phyloP scores from a whole-genome alignment of 1,140 invertebrate genomes.

The Zaprionus lachaisei region DNA sequence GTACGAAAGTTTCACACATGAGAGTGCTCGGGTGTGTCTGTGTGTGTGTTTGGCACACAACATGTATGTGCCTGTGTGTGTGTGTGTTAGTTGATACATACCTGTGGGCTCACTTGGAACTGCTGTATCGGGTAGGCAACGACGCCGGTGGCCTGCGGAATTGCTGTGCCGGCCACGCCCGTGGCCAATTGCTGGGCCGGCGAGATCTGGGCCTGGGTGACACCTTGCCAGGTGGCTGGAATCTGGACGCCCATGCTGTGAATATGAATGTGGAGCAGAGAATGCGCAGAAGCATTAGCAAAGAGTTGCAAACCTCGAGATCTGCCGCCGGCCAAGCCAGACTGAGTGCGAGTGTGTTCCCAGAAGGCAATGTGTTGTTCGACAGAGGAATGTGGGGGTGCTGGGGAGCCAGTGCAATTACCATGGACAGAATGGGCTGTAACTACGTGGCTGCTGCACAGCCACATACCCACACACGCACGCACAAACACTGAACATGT shows the following conservation, averaged over 20 bases:
- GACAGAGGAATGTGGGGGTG: not conserved
- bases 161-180: slow-evolving; percentile 85
- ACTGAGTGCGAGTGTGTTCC: slow-evolving; percentile 13
- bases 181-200: slow-evolving; percentile 86
- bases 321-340: not conserved
- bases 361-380: not conserved
- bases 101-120: slow-evolving; percentile 89
- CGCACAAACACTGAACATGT: not conserved
- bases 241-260: slow-evolving; percentile 91
- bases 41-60: slow-evolving; percentile 5
- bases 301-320: slow-evolving; percentile 31
- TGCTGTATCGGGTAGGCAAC: slow-evolving; percentile 94
- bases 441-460: slow-evolving; percentile 2
- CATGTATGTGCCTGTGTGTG: slow-evolving; percentile 9
- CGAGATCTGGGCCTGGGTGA: slow-evolving; percentile 86
- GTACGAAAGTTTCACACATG: slow-evolving; percentile 36
- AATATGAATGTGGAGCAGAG: slow-evolving; percentile 45
- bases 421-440: slow-evolving; percentile 14
- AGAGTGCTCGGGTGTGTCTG: slow-evolving; percentile 24
- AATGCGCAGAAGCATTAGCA: slow-evolving; percentile 36
- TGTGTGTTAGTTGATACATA: slow-evolving; percentile 54
- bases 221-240: slow-evolving; percentile 88
- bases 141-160: slow-evolving; percentile 88
- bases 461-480: not conserved
- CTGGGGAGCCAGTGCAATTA: slow-evolving; percentile 30